These are phyloP conservation scores for Athrips mouffetella DNA, from an alignment of 2,888 invertebrate species.

Conservation along the genomic window DNA sequence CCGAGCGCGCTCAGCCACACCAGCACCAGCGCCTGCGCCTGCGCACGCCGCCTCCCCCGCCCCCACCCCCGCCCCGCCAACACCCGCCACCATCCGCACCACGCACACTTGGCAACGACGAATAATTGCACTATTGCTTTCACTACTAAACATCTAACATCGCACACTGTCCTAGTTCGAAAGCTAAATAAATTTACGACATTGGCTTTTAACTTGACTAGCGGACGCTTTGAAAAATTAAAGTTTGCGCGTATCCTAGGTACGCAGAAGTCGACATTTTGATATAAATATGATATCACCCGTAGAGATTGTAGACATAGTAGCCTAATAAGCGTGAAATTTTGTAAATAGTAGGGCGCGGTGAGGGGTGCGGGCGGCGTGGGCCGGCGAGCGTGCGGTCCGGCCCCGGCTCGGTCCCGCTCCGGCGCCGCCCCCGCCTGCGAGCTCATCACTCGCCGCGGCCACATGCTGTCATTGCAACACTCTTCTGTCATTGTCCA, in stretches of 20 bases:
- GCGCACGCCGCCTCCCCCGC: constrained; percentile 30
- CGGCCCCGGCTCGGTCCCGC: constrained; percentile 48
- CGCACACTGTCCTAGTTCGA: constrained; percentile 69
- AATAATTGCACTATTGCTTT: constrained; percentile 73
- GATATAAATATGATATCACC: constrained; percentile 54
- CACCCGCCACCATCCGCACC: constrained; percentile 42
- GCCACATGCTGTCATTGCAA: constrained; percentile 73
- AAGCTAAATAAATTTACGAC: constrained; percentile 50
- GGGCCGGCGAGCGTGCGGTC: constrained; percentile 33
- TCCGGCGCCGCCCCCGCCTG: constrained; percentile 45
- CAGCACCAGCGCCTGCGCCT: constrained; percentile 44
- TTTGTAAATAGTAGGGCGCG: constrained; percentile 52
- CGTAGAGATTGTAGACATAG: constrained; percentile 63
- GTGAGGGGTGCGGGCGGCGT: constrained; percentile 22
- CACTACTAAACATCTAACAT: constrained; percentile 66
- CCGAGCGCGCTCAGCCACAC: constrained; percentile 56
- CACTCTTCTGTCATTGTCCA: constrained; percentile 67
- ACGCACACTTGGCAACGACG: constrained; percentile 67
- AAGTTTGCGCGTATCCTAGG: constrained; percentile 59
- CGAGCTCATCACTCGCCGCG: constrained; percentile 72
- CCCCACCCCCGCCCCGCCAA: constrained; percentile 28
- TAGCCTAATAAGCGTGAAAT: constrained; percentile 72
- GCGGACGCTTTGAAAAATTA: constrained; percentile 73
- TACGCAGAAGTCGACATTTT: constrained; percentile 43
- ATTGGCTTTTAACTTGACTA: constrained; percentile 72